A percentile compares a stretch with the other conserved stretches of the same genome.
These are phyloP conservation scores for Drosophila tristis DNA, from an alignment of 1,140 invertebrate genomes.

Conservation along the genomic window DNA sequence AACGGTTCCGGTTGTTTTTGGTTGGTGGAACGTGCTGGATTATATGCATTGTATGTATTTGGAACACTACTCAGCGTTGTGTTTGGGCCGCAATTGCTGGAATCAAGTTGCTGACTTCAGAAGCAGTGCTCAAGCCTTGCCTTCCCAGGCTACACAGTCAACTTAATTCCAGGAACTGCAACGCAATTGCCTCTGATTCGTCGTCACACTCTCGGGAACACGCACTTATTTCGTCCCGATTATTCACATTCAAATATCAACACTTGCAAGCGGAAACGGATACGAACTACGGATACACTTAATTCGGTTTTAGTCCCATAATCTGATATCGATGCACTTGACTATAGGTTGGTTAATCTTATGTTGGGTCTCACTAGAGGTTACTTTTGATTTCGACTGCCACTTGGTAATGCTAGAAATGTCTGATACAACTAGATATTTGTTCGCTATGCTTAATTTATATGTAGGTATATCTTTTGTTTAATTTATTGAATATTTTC, in stretches of 20 bases:
- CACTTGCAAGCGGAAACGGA: slow-evolving; percentile 30
- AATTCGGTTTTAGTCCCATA: slow-evolving; percentile 17
- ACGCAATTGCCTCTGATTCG: slow-evolving; percentile 53
- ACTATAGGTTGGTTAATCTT: slow-evolving; percentile 48
- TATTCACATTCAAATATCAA: slow-evolving; percentile 26
- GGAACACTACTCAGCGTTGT: slow-evolving; percentile 39
- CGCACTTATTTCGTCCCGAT: not conserved
- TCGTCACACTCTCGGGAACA: slow-evolving; percentile 19
- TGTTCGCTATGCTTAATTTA: slow-evolving; percentile 52
- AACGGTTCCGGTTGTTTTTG: not conserved
- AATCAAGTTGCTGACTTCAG: slow-evolving; percentile 84
- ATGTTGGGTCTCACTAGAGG: slow-evolving; percentile 11
- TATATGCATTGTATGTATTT: not conserved
- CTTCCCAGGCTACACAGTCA: slow-evolving; percentile 83
- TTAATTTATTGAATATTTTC: slow-evolving; percentile 20
- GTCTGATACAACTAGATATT: slow-evolving; percentile 62
- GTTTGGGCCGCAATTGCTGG: slow-evolving; percentile 82
- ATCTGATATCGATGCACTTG: slow-evolving; percentile 52
- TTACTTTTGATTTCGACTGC: slow-evolving; percentile 68
- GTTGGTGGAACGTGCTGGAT: slow-evolving; percentile 9
- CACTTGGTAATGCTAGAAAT: slow-evolving; percentile 38
- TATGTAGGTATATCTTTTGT: slow-evolving; percentile 36
- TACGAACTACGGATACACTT: slow-evolving; percentile 22
- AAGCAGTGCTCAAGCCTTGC: slow-evolving; percentile 74
- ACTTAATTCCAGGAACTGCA: slow-evolving; percentile 84